Conservation (phyloP, 2,113 vertebrate genomes). For the Brachyhypopomus gauderio region DNA sequence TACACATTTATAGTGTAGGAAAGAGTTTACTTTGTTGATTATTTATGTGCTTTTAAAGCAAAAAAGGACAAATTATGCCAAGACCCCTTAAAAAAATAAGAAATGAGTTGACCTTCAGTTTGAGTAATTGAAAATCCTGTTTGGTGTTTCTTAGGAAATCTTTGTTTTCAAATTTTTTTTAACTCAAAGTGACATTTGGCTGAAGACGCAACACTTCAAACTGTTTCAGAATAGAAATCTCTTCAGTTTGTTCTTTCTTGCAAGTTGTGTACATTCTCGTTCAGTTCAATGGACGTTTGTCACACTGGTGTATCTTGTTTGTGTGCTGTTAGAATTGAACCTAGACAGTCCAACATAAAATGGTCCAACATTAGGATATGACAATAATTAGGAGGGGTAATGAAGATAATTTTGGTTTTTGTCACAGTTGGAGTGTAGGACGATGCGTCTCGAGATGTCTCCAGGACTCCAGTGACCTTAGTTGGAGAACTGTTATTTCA, state of each 20-base stretch:
- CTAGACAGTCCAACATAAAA: neutral
- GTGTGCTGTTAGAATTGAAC: neutral
- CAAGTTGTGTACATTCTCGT: neutral
- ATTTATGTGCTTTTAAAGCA: neutral
- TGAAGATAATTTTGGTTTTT: neutral
- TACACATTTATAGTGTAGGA: neutral
- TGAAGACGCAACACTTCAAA: no score
- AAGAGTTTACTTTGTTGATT: neutral
- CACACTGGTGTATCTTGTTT: no score
- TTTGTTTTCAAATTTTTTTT: neutral
- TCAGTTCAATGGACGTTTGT: neutral
- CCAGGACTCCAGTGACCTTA: constrained; percentile 7
- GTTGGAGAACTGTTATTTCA: constrained; percentile 16
- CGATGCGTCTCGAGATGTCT: neutral
- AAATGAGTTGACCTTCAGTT: neutral
- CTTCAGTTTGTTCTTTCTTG: neutral
- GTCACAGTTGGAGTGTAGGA: neutral
- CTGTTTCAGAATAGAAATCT: neutral
- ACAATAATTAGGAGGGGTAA: neutral
- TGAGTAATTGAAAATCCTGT: neutral
- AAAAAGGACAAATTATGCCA: no score
- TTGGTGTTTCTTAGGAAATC: neutral
- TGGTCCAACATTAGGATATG: neutral
- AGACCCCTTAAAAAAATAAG: no score
- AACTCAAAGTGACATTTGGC: no score